Evolutionary conservation across 2,113 vertebrate genomes (phyloP).

Genomic region (Perognathus longimembris): DNA sequence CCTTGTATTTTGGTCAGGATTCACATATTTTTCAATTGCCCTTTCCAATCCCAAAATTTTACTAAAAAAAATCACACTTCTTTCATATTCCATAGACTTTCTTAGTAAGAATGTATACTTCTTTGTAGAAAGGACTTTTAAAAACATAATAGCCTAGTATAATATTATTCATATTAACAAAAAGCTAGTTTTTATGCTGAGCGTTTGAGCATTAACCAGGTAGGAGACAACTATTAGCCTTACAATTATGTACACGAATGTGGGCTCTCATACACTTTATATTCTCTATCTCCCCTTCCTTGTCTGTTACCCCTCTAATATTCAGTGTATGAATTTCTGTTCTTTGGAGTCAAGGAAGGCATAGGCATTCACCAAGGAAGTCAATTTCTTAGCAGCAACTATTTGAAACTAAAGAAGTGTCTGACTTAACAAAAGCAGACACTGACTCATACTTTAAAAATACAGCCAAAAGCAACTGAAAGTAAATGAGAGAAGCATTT

Average conservation of each 20-base stretch:
- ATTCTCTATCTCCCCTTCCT: background rate
- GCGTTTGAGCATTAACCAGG: background rate
- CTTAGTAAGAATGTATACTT: slow-evolving; percentile 60
- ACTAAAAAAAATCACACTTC: slow-evolving; percentile 39
- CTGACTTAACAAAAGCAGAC: slow-evolving; percentile 58
- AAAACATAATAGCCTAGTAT: no score
- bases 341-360: slow-evolving; percentile 50
- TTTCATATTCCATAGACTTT: slow-evolving; percentile 60
- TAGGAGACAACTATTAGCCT: background rate
- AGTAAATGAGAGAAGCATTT: slow-evolving; percentile 29
- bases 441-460: slow-evolving; percentile 61
- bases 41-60: slow-evolving; percentile 69
- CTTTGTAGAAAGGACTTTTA: slow-evolving; percentile 40
- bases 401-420: slow-evolving; percentile 66
- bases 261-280: background rate
- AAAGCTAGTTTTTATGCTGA: slow-evolving; percentile 26
- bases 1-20: slow-evolving; percentile 33
- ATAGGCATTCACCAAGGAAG: slow-evolving; percentile 48
- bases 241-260: background rate
- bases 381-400: slow-evolving; percentile 65
- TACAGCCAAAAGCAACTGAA: background rate
- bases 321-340: slow-evolving; percentile 35
- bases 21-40: slow-evolving; percentile 77
- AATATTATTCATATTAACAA: slow-evolving; percentile 10
- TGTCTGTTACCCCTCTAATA: background rate